phyloP scores from a whole-genome alignment of 2,113 vertebrate genomes.

The Epinephelus cyanopodus region DNA sequence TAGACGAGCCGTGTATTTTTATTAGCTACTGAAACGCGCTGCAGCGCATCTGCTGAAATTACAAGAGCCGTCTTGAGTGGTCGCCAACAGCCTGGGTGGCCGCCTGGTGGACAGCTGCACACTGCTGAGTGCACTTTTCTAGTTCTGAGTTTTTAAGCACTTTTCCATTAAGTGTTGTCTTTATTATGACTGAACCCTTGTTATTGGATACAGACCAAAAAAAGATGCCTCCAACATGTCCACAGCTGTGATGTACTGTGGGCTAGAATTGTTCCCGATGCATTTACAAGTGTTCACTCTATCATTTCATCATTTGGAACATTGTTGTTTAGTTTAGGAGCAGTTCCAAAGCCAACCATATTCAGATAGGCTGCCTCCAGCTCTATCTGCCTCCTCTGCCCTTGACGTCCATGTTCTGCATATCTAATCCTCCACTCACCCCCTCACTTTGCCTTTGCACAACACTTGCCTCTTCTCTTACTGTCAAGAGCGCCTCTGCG shows the following conservation, averaged over 20 bases:
- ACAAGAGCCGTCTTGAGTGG: too few species aligned
- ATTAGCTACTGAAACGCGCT: too few species aligned
- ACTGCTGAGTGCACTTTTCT: too few species aligned
- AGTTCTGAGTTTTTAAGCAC: too few species aligned
- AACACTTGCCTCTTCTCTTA: slow-evolving; percentile 65
- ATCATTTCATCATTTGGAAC: slow-evolving; percentile 68
- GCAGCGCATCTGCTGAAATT: too few species aligned
- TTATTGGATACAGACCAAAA: not conserved
- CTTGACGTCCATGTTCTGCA: slow-evolving; percentile 80
- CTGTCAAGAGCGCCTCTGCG: slow-evolving; percentile 69
- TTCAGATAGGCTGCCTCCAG: slow-evolving; percentile 73
- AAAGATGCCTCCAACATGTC: not conserved
- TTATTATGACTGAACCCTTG: not conserved
- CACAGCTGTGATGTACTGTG: slow-evolving; percentile 18
- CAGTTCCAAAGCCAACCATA: slow-evolving; percentile 56
- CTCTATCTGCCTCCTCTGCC: slow-evolving; percentile 77
- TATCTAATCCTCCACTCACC: slow-evolving; percentile 76
- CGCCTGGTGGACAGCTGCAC: too few species aligned
- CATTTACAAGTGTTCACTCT: slow-evolving; percentile 47
- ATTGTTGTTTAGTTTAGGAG: slow-evolving; percentile 65
- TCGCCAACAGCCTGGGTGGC: too few species aligned
- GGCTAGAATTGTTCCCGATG: slow-evolving; percentile 34
- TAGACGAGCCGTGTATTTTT: too few species aligned
- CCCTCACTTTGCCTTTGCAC: slow-evolving; percentile 72
- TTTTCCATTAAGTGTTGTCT: not conserved